A percentile compares a stretch with the other conserved stretches of the same genome.
phyloP scores from a whole-genome alignment of 2,113 vertebrate genomes.

The Argyrosomus japonicus region DNA sequence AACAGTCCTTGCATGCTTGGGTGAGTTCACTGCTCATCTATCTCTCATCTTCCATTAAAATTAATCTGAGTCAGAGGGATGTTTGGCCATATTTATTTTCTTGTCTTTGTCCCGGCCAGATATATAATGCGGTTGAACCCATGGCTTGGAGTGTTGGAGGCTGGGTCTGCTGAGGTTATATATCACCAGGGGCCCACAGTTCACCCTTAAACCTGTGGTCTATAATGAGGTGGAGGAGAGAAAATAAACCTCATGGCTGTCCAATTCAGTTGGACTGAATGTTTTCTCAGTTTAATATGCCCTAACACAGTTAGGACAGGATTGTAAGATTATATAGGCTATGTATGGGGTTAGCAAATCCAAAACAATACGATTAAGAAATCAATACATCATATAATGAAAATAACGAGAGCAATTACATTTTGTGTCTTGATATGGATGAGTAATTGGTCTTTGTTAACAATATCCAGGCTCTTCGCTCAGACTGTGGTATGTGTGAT shows the following conservation, averaged over 20 bases:
- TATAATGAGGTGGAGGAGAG: conserved; percentile 71
- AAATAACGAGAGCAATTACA: conserved; percentile 5
- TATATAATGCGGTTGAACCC: conserved; percentile 40
- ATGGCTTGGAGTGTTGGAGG: conserved; percentile 31
- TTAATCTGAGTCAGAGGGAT: conserved; percentile 12
- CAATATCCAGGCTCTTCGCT: neutral
- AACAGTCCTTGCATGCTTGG: conserved; percentile 13
- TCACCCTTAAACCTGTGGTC: conserved; percentile 65
- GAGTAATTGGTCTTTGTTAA: conserved; percentile 23
- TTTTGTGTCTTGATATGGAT: neutral
- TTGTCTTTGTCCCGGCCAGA: conserved; percentile 31
- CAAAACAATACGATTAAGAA: conserved; percentile 49
- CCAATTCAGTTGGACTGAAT: conserved; percentile 42
- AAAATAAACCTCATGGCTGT: conserved; percentile 63
- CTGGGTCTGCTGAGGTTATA: conserved; percentile 66
- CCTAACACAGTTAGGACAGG: conserved; percentile 43
- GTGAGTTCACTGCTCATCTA: conserved; percentile 27
- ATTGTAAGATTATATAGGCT: conserved; percentile 45
- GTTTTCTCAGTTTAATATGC: conserved; percentile 50
- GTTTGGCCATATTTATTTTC: conserved; percentile 41
- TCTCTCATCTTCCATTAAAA: conserved; percentile 46
- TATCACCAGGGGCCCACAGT: conserved; percentile 75
- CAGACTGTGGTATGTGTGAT: conserved; percentile 1
- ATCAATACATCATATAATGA: conserved; percentile 16
- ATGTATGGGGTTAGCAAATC: conserved; percentile 40